Percentiles rank a stretch among this genome's conserved stretches.
These are phyloP conservation scores for Helarctos malayanus DNA, from an alignment of 2,797 vertebrate species.

Conservation along the genomic window DNA sequence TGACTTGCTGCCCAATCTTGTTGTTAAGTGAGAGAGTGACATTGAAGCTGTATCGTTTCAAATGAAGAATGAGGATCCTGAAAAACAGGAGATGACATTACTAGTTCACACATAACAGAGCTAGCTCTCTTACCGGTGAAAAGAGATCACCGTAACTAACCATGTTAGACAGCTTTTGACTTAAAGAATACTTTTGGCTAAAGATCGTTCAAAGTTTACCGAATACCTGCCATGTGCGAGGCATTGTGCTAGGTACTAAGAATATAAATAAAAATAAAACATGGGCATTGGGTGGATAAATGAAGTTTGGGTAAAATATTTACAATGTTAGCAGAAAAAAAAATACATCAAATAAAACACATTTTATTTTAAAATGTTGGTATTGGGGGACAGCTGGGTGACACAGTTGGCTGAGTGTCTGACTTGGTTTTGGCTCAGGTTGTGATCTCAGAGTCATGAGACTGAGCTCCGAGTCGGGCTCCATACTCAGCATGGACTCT, in stretches of 20 bases:
- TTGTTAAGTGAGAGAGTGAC: conserved; percentile 97
- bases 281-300: not conserved
- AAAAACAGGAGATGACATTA: conserved; percentile 59
- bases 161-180: conserved; percentile 17
- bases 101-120: not conserved
- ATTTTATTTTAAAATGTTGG: conserved; percentile 43
- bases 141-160: conserved; percentile 21
- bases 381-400: not conserved
- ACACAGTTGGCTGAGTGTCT: not conserved
- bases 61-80: conserved; percentile 98
- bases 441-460: not conserved
- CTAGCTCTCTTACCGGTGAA: not conserved
- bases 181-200: conserved; percentile 33
- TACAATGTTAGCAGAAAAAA: conserved; percentile 9
- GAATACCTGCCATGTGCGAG: not conserved
- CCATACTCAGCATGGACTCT: not conserved
- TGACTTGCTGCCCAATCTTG: conserved; percentile 98
- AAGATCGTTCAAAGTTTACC: conserved; percentile 49
- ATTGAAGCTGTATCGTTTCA: conserved; percentile 99
- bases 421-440: not conserved
- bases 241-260: not conserved
- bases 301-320: conserved; percentile 22
- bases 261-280: conserved; percentile 61
- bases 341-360: not conserved
- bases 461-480: not conserved